Evolutionary conservation across 2,797 vertebrate species (phyloP), one percentile per base, ranked within the genome.

Genomic region (Aquila chrysaetos): DNA sequence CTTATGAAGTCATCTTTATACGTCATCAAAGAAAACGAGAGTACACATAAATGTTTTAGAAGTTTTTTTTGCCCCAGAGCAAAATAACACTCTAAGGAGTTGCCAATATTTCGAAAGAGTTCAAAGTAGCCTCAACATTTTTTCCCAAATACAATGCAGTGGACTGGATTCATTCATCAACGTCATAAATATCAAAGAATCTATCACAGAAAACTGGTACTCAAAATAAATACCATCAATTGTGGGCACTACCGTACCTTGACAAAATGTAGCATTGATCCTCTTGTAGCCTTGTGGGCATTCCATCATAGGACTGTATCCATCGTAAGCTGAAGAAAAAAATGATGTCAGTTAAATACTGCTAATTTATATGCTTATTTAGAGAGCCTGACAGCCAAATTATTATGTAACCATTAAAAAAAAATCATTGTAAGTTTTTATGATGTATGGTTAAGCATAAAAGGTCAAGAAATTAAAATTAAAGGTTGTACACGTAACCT

Each of bases 201-300:
- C 19, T 76, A 39, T 43, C 61, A 61, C 14, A 88, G 43, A 94
- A 88, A 70, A 54, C 3, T n/a, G 31, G 30, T 51, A 77, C 7
- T 92, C 61, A 84, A 72, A 93, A 78, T 30, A 79, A 82, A 67
- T 13, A 30, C 11, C 41, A 54, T 24, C 23, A 88, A 18, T 33
- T 44, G 22, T 41, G 20, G 14, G 22, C 11, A 41, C 24, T 72
- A 25, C 78, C 80, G 51, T 99, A 99, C 99, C 99, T 98, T 99
- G 99, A 97, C 99, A 99, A 94, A 98, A 98, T 9, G 99, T 99
- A 96, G 98, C 98, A 98, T 99, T 99, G 96, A 99, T 98, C 94
- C 98, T 98, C 95, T 99, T 99, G 98, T 99, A 99, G 82, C 99
- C 99, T 86, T 98, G 99, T 37, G 99, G 99, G 95, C 99, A 99